Evolutionary conservation across 2,797 vertebrate genomes (phyloP).

Genomic region (Halcyon chelicuti): DNA sequence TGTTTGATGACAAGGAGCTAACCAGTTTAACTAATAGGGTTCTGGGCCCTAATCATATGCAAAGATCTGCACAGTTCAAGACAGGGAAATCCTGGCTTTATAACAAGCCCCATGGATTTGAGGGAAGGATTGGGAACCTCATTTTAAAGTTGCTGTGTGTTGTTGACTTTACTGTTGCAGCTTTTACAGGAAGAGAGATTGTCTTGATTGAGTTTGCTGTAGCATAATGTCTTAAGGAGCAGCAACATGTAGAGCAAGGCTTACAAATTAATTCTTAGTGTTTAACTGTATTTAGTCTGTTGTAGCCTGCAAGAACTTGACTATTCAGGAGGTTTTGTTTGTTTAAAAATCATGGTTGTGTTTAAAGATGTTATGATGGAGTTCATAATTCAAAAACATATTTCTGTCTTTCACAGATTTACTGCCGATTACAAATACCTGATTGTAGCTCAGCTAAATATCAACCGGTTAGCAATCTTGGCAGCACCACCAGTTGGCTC

Average conservation of each 20-base stretch:
- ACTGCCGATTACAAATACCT: conserved; percentile 87
- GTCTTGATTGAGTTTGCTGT: not conserved
- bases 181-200: not conserved
- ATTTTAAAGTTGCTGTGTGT: not conserved
- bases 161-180: not conserved
- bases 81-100: not conserved
- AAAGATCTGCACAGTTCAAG: not conserved
- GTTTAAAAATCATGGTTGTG: not conserved
- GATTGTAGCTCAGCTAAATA: conserved; percentile 91
- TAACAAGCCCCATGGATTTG: not conserved
- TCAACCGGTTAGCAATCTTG: conserved; percentile 85
- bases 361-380: not conserved
- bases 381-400: not conserved
- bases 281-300: not conserved
- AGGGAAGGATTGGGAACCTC: not conserved
- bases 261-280: not conserved
- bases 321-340: not conserved
- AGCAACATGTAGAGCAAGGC: not conserved
- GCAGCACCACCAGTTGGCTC: conserved; percentile 85
- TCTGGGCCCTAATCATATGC: not conserved
- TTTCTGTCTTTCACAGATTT: conserved; percentile 76
- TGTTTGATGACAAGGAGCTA: not conserved
- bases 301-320: not conserved
- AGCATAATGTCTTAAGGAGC: not conserved
- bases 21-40: not conserved